These are phyloP conservation scores for Pogonophryne albipinna DNA, from an alignment of 2,797 vertebrate species.

Conservation along the genomic window DNA sequence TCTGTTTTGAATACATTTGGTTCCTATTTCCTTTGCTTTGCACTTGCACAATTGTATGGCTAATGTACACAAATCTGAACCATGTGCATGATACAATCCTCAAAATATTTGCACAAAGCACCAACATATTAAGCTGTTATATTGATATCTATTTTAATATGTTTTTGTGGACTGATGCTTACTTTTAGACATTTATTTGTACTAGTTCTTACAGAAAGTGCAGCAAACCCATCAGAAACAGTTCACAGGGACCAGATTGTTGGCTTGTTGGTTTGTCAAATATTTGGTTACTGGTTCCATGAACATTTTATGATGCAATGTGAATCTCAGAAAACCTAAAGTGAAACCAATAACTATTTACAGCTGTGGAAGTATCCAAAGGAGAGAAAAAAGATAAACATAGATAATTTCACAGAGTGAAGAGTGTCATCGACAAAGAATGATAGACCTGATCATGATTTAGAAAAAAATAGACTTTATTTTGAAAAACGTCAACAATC, in stretches of 20 bases:
- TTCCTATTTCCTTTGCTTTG: not conserved
- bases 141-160: not conserved
- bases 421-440: slow-evolving; percentile 3
- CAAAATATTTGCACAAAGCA: not conserved
- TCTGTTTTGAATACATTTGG: not conserved
- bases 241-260: not conserved
- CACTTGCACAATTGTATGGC: too few relatives aligned
- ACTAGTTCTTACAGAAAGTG: not conserved
- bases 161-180: not conserved
- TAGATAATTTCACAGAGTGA: not conserved
- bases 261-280: not conserved
- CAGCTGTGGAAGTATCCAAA: not conserved
- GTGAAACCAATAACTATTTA: not conserved
- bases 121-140: too few relatives aligned
- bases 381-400: not conserved
- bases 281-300: not conserved
- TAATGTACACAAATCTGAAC: too few relatives aligned
- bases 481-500: not conserved
- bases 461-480: slow-evolving; percentile 31
- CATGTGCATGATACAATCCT: not conserved
- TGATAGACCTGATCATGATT: rapidly evolving
- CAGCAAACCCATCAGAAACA: not conserved
- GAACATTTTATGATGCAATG: not conserved
- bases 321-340: not conserved
- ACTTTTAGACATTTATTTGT: not conserved